Conservation (phyloP, 2,797 vertebrate species). For the Eulemur mongoz region DNA sequence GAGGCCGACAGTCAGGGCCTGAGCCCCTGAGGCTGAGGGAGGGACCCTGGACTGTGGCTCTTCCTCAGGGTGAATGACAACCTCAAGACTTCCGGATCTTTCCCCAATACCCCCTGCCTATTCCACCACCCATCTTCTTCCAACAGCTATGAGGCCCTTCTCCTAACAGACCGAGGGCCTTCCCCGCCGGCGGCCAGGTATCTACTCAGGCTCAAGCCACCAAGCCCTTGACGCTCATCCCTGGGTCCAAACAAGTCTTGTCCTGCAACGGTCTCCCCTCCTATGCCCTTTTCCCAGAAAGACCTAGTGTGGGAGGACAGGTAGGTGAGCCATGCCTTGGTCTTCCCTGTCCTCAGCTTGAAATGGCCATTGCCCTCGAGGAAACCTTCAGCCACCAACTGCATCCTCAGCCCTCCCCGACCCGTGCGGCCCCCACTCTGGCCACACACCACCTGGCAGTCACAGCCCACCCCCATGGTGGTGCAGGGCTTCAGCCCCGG, state of each 20-base stretch:
- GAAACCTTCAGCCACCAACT: neutral
- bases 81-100: too few relatives aligned
- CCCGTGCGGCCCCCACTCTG: accelerated
- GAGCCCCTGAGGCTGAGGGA: neutral
- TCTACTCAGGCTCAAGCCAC: neutral
- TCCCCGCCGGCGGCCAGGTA: neutral
- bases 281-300: neutral
- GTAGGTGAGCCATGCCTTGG: neutral
- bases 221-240: neutral
- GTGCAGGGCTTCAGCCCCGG: neutral
- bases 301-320: neutral
- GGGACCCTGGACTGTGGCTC: neutral
- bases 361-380: neutral
- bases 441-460: accelerated
- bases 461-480: neutral
- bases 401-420: neutral
- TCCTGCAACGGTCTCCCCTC: neutral
- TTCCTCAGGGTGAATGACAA: neutral
- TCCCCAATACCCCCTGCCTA: accelerated
- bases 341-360: neutral
- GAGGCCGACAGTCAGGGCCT: neutral
- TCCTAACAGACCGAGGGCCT: neutral
- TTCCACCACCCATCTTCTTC: neutral
- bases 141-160: neutral
- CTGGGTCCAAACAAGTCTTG: neutral